A percentile compares a stretch with the other conserved stretches of the same genome.
Conservation (phyloP, 1,140 invertebrate genomes). For the Pseudobourletiella spinata region DNA sequence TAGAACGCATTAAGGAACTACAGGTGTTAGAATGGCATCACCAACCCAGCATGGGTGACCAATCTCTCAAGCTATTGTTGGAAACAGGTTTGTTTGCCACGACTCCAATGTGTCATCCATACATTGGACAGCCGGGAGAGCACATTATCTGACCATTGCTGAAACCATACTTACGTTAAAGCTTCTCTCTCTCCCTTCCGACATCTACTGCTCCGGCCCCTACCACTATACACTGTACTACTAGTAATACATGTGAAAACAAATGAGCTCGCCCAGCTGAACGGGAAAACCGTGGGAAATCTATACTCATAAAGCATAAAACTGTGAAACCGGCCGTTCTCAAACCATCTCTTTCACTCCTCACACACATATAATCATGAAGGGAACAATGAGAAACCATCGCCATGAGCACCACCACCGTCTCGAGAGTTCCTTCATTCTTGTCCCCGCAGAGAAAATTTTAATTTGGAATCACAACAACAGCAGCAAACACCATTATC, state of each 20-base stretch:
- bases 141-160: slow-evolving; percentile 23
- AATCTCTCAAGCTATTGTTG: slow-evolving; percentile 32
- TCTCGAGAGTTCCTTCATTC: too few species aligned
- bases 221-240: background rate
- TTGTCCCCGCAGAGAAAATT: too few species aligned
- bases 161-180: slow-evolving; percentile 16
- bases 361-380: too few species aligned
- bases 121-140: slow-evolving; percentile 19
- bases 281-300: slow-evolving; percentile 31
- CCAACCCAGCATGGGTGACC: slow-evolving; percentile 30
- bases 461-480: too few species aligned
- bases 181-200: background rate
- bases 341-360: background rate
- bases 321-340: background rate
- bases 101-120: slow-evolving; percentile 28
- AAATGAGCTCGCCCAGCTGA: slow-evolving; percentile 21
- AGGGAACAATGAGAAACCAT: too few species aligned
- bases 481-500: too few species aligned
- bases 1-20: slow-evolving; percentile 30
- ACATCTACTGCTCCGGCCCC: background rate
- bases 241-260: slow-evolving; percentile 26
- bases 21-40: slow-evolving; percentile 31
- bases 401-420: too few species aligned
- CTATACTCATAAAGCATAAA: slow-evolving; percentile 33
- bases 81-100: slow-evolving; percentile 32